phyloP scores from a whole-genome alignment of 2,888 invertebrate genomes.

The Coleophora flavipennella region DNA sequence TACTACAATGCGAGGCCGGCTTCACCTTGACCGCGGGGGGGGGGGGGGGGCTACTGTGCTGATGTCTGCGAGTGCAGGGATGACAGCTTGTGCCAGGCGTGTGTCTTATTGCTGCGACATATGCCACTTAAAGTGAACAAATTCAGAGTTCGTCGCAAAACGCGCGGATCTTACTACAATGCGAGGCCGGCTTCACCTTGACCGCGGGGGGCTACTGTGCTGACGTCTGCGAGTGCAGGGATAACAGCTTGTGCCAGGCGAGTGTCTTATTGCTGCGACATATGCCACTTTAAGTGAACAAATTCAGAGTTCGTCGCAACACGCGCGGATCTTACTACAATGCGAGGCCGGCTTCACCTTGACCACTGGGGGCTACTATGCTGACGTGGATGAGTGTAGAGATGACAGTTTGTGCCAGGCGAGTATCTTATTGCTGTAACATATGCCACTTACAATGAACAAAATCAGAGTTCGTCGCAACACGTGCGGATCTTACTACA shows the following conservation, averaged over 20 bases:
- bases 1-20: conserved; percentile 83
- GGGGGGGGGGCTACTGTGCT: conserved; percentile 74
- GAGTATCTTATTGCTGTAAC: neutral
- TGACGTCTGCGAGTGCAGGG: conserved; percentile 84
- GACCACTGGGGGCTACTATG: conserved; percentile 53
- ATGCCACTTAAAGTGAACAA: too few relatives aligned
- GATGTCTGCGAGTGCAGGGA: conserved; percentile 76
- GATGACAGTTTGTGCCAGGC: conserved; percentile 47
- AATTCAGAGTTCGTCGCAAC: too few relatives aligned
- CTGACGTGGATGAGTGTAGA: conserved; percentile 58
- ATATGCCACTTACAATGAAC: too few relatives aligned
- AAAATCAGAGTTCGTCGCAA: too few relatives aligned
- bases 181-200: conserved; percentile 83
- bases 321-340: too few relatives aligned
- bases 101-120: too few relatives aligned
- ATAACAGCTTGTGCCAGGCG: too few relatives aligned
- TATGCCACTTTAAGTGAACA: too few relatives aligned
- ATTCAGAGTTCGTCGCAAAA: too few relatives aligned
- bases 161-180: conserved; percentile 44
- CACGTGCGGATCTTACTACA: conserved; percentile 17
- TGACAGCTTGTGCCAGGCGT: conserved; percentile 35
- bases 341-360: conserved; percentile 84
- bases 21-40: conserved; percentile 60
- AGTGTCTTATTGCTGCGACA: too few relatives aligned
- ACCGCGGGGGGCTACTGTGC: conserved; percentile 86